Percentiles rank a stretch among this genome's conserved stretches.
Evolutionary conservation across 2,113 vertebrate species (phyloP).

Genomic region (Zosterops borbonicus): DNA sequence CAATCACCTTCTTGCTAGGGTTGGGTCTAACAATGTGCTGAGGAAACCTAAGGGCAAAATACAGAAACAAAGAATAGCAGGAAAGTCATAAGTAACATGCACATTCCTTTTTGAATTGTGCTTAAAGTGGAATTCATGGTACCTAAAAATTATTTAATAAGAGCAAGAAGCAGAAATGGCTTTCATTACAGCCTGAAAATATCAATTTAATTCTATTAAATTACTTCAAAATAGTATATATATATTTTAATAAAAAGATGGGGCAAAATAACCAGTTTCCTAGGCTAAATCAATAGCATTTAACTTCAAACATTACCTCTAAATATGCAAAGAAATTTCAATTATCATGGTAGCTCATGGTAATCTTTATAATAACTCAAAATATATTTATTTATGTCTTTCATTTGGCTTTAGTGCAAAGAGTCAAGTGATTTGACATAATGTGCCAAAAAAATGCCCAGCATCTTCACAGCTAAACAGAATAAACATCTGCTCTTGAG

Average conservation of each 20-base stretch:
- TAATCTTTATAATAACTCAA: neutral
- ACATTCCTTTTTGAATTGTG: neutral
- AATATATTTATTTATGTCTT: neutral
- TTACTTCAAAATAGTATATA: neutral
- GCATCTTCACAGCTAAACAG: neutral
- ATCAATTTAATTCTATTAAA: neutral
- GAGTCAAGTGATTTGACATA: neutral
- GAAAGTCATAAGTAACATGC: neutral
- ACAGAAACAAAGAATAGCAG: neutral
- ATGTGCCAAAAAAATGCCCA: neutral
- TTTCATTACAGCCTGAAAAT: neutral
- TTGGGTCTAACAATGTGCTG: neutral
- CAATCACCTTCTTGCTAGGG: slow-evolving; percentile 36
- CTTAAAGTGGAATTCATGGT: neutral
- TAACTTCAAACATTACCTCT: neutral
- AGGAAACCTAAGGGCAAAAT: slow-evolving; percentile 17
- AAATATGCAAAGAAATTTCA: neutral
- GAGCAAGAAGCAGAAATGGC: neutral
- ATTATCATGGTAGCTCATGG: neutral
- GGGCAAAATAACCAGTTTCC: neutral
- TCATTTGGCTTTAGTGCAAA: neutral
- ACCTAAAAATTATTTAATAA: neutral
- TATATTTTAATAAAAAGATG: neutral
- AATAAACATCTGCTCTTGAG: neutral
- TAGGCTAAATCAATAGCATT: neutral